These are phyloP conservation scores for Periparus ater DNA, from an alignment of 2,797 vertebrate species.

Conservation along the genomic window DNA sequence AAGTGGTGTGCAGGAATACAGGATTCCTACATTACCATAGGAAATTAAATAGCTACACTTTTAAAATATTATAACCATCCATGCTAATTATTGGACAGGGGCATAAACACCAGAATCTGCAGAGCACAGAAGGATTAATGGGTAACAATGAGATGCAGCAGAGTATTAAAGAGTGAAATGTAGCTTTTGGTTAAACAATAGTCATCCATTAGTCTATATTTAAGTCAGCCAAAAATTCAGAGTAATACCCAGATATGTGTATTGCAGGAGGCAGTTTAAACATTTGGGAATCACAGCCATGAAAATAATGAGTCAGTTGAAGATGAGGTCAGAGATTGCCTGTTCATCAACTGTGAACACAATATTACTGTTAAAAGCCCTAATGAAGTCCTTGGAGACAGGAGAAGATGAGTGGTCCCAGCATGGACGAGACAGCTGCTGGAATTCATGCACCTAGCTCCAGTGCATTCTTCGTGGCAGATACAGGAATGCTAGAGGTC, in stretches of 20 bases:
- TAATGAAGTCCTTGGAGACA: not conserved
- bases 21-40: not conserved
- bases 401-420: not conserved
- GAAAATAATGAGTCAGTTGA: not conserved
- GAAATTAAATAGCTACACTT: not conserved
- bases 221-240: not conserved
- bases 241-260: not conserved
- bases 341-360: not conserved
- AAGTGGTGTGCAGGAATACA: not conserved
- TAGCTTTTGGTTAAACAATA: not conserved
- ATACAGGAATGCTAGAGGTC: not conserved
- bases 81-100: not conserved
- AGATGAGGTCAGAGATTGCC: not conserved
- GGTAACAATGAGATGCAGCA: not conserved
- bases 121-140: not conserved
- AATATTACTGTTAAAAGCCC: not conserved
- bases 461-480: not conserved
- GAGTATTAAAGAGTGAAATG: not conserved
- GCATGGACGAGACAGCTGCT: not conserved
- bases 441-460: not conserved
- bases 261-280: not conserved
- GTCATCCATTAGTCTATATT: not conserved
- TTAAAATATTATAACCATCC: not conserved
- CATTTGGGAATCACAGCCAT: not conserved
- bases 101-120: not conserved